These are phyloP conservation scores for Loris lydekkerianus DNA, from an alignment of 2,797 vertebrate genomes.

Conservation along the genomic window DNA sequence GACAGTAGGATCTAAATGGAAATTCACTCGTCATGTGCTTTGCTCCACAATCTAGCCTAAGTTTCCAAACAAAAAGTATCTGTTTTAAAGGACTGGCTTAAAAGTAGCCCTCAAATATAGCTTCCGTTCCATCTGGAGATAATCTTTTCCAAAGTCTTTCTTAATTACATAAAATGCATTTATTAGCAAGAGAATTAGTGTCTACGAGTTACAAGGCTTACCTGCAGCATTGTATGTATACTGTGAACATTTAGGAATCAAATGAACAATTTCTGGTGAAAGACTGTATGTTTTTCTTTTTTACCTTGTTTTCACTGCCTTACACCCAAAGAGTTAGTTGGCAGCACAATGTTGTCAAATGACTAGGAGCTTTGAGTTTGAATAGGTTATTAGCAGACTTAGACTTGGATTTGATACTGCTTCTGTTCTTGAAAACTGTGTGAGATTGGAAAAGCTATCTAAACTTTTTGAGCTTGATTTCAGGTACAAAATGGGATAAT, in stretches of 20 bases:
- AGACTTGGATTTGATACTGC: neutral
- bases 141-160: neutral
- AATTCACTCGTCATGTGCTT: neutral
- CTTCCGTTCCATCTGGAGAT: neutral
- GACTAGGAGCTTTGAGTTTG: neutral
- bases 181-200: neutral
- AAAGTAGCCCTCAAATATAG: neutral
- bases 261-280: neutral
- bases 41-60: neutral
- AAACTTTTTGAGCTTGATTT: neutral
- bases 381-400: conserved; percentile 35
- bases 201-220: neutral
- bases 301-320: neutral
- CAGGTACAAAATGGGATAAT: neutral
- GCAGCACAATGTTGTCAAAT: neutral
- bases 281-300: neutral
- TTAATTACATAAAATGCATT: neutral
- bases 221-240: neutral
- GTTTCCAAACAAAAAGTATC: neutral
- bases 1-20: neutral
- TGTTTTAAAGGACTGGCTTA: neutral
- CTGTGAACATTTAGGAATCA: neutral
- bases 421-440: neutral
- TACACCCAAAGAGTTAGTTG: neutral
- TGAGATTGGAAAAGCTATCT: neutral